phyloP scores from a whole-genome alignment of 2,888 invertebrate species.

The Rutpela maculata region DNA sequence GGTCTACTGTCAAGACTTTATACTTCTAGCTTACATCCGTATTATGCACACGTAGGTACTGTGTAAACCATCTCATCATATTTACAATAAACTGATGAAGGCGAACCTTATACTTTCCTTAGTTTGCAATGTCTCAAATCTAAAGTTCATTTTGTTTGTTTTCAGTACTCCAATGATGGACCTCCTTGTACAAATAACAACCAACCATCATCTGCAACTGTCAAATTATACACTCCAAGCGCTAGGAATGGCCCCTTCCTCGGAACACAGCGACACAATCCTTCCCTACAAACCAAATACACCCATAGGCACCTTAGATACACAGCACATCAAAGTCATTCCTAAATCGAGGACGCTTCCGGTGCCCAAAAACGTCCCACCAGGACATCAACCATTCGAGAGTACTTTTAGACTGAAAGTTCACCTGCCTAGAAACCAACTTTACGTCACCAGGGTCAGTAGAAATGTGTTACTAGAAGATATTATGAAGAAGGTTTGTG shows the following conservation, averaged over 20 bases:
- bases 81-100: too few species aligned
- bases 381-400: constrained; percentile 78
- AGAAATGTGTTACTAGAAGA: constrained; percentile 82
- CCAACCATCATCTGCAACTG: constrained; percentile 81
- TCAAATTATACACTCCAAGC: constrained; percentile 81
- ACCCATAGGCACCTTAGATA: constrained; percentile 80
- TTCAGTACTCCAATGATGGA: constrained; percentile 87
- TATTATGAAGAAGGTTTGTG: constrained; percentile 83
- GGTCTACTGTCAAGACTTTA: too few species aligned
- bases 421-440: constrained; percentile 86
- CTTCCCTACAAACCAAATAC: constrained; percentile 85
- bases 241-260: constrained; percentile 76
- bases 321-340: constrained; percentile 72
- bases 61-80: too few species aligned
- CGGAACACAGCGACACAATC: constrained; percentile 74
- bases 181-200: constrained; percentile 83
- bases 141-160: constrained; percentile 50
- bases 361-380: constrained; percentile 56
- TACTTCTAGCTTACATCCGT: too few species aligned
- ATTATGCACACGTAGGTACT: too few species aligned
- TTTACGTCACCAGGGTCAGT: constrained; percentile 85
- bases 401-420: constrained; percentile 78
- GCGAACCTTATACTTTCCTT: too few species aligned
- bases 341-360: constrained; percentile 65
- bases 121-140: too few species aligned